Base-by-base conservation (phyloP, 2,888 invertebrate genomes). In the Proisotoma minuta region DNA sequence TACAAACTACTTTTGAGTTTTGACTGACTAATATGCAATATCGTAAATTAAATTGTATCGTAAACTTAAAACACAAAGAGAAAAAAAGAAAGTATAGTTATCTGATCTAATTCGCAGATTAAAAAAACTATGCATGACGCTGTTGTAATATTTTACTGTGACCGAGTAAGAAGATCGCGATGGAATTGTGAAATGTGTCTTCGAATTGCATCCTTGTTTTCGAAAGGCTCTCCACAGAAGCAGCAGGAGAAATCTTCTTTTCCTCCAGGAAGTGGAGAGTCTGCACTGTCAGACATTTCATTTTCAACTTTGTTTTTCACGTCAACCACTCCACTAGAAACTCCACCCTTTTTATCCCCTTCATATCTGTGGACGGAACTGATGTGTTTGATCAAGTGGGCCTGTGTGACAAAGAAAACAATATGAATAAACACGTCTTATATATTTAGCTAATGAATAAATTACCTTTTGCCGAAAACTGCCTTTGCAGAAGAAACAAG, bases 371-470 rank as follows among this genome's bases (percentile, higher is more conserved):
- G 73, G 40, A 73, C 73, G 47, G 69, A 68, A 39, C 66, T 66
- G 28, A 73, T 73, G 70, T 73, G 73, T 63, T 73, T 73, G 57
- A 73, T 71, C 57, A 73, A 65, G 58, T 73, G 73, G 57, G 73
- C 73, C 71, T 73, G 49, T 22, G 39, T 22, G 26, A 18, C 3
- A 12, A 26, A 20, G 29, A 22, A 49, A 65, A 28, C 23, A 18
- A 24, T n/a, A n/a, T n/a, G n/a, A n/a, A n/a, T n/a, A 20, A 34
- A 18, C 43, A 27, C 26, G 22, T 40, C 5, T 50, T n/a, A 50
- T 34, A 28, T 12, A 4, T 28, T 22, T 8, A 50, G 34, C 15
- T 34, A 34, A n/a, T n/a, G n/a, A n/a, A n/a, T n/a, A n/a, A n/a
- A n/a, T n/a, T 68, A 73, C 73, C 69, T 73, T 73, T 59, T 73